Base-by-base conservation (phyloP, 1,140 invertebrate genomes). In the Bilobella aurantiaca region DNA sequence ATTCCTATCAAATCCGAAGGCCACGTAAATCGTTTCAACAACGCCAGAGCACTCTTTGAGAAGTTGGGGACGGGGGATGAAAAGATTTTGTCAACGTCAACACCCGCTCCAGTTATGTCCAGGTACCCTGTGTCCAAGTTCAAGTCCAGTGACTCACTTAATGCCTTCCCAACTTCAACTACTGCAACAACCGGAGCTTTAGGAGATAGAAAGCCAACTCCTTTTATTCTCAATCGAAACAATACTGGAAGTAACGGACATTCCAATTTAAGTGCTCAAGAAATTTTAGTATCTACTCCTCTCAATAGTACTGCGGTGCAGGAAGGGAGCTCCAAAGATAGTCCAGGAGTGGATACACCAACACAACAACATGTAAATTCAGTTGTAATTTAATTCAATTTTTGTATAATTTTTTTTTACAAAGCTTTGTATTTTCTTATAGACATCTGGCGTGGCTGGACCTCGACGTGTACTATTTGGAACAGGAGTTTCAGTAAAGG, bases 21-120 rank as follows among this genome's bases (percentile, higher is more conserved):
- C 68, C 90, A 93, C 75, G 84, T 92, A 68, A 86, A 89, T 21
- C 80, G 93, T 58, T 96, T 96, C 77, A 94, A 94, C 75, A 92
- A 89, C 77, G 93, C 93, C 0, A 81, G 91, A 32, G 92, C 92
- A 28, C 81, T 96, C 27, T 96, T 96, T 78, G 92, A 95, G 77
- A 92, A 93, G 74, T 81, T 96, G 63, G 91, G 91, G 27, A 86
- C 88, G 65, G 86, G 89, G 71, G 85, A 85, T 74, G 80, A 82
- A 67, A 76, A 12, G 49, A 12, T 53, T 14, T 23, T 53, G 12
- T 53, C 49, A 16, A 5, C 49, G 3, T 53, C 49, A 14, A 53
- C 49, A 5, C 49, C 49, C 25, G 23, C 23, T 18, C 49, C 23
- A 5, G 12, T 23, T 18, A 23, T 5, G 25, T 53, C 49, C 14